Base-by-base conservation (phyloP, 2,888 invertebrate genomes). In the Corbicula japonica region DNA sequence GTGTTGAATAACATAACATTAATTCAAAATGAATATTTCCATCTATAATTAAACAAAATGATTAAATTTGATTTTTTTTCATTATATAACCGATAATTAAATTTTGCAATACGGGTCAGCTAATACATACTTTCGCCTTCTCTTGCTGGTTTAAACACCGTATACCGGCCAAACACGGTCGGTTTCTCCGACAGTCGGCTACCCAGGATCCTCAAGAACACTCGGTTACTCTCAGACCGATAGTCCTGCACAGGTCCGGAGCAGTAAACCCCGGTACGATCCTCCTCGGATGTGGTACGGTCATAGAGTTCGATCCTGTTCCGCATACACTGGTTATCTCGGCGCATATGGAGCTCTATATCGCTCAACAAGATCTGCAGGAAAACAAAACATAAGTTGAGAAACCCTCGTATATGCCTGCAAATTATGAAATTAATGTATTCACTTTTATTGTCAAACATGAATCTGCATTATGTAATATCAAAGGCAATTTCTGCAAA, bases 261-360 rank as follows among this genome's bases (percentile, higher is more conserved):
- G 76, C 91, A 91, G 63, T 87, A 84, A 6, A 83, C 80, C 6
- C 86, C 86, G 6, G 79, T 69, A 10, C 77, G 58, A 71, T 87
- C 84, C 1, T 79, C 77, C 58, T 83, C 80, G 3, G 88, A 80
- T 0, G 91, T 91, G 3, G 90, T 88, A 2, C 86, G 85, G 50
- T 91, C 91, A 71, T 91, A 92, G 15, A 92, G 66, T 61, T 90
- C 90, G 18, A 92, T 84, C 74, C 86, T 85, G 81, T 90, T 92
- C 32, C 86, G 66, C 10, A 84, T 84, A 75, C 92, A 92, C 21
- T 73, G 84, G 32, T 76, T 80, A 32, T 85, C 78, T 1, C 74
- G 76, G 4, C 80, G 38, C 74, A 85, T 80, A 44, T 78, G 75
- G 8, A 80, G 48, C 30, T 71, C 68, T 12, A 83, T 71, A 3